Evolutionary conservation across 2,888 invertebrate genomes (phyloP).

Genomic region (Sphecodes monilicornis): DNA sequence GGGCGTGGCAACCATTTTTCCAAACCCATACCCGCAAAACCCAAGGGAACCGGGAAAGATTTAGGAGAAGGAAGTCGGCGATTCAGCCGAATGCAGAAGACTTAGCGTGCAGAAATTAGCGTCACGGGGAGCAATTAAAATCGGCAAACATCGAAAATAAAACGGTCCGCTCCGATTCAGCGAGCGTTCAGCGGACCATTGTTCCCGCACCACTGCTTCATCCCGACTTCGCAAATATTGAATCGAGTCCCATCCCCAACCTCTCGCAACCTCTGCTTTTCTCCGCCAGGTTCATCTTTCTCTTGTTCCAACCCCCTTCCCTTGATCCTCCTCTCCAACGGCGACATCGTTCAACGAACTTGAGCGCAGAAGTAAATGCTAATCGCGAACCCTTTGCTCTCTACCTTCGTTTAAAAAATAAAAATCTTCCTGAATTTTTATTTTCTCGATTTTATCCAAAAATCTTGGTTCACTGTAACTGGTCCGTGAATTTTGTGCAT

Average conservation of each 20-base stretch:
- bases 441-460: too few relatives aligned
- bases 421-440: too few relatives aligned
- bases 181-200: constrained; percentile 24
- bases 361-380: neutral
- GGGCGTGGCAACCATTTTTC: neutral
- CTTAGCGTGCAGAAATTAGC: neutral
- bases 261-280: neutral
- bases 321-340: neutral
- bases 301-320: neutral
- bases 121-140: constrained; percentile 14
- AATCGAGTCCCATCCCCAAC: constrained; percentile 21
- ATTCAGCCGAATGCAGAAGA: neutral
- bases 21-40: neutral
- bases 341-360: constrained; percentile 1
- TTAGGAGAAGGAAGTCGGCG: neutral
- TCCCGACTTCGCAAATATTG: constrained; percentile 41
- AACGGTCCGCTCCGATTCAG: constrained; percentile 18
- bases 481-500: too few relatives aligned
- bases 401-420: neutral
- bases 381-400: neutral
- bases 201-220: constrained; percentile 32
- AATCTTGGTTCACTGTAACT: too few relatives aligned
- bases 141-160: constrained; percentile 32
- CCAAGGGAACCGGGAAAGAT: neutral
- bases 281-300: neutral